phyloP scores from a whole-genome alignment of 2,888 invertebrate species.

The Leucania comma region DNA sequence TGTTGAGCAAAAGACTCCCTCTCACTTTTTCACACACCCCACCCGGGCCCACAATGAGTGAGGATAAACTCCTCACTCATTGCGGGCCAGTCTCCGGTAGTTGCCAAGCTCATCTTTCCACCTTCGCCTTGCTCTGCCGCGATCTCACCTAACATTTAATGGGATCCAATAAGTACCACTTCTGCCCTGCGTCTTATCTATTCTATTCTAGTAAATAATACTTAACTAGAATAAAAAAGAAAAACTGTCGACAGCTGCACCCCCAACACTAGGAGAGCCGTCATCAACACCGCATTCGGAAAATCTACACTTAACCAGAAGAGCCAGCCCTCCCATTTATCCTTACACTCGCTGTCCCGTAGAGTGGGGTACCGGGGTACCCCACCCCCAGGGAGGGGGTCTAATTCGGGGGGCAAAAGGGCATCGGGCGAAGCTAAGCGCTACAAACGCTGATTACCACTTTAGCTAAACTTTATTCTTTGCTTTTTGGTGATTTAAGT shows the following conservation, averaged over 20 bases:
- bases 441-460: slow-evolving; percentile 80
- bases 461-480: slow-evolving; percentile 71
- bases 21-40: no score
- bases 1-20: no score
- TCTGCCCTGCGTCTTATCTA: no score
- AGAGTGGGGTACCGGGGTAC: slow-evolving; percentile 68
- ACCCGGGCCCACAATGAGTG: no score
- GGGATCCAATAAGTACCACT: no score
- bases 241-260: slow-evolving; percentile 68
- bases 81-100: no score
- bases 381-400: slow-evolving; percentile 64
- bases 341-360: slow-evolving; percentile 89
- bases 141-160: no score
- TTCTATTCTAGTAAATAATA: no score
- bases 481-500: slow-evolving; percentile 74
- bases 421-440: slow-evolving; percentile 84
- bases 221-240: slow-evolving; percentile 4
- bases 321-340: slow-evolving; percentile 91
- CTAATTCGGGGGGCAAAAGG: slow-evolving; percentile 86
- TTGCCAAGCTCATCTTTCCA: no score
- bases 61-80: no score
- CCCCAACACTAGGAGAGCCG: slow-evolving; percentile 78
- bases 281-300: slow-evolving; percentile 91
- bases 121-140: no score
- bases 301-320: slow-evolving; percentile 91